A percentile compares a stretch with the other conserved stretches of the same genome.
Conservation (phyloP, 2,113 vertebrate species). For the Papio anubis region DNA sequence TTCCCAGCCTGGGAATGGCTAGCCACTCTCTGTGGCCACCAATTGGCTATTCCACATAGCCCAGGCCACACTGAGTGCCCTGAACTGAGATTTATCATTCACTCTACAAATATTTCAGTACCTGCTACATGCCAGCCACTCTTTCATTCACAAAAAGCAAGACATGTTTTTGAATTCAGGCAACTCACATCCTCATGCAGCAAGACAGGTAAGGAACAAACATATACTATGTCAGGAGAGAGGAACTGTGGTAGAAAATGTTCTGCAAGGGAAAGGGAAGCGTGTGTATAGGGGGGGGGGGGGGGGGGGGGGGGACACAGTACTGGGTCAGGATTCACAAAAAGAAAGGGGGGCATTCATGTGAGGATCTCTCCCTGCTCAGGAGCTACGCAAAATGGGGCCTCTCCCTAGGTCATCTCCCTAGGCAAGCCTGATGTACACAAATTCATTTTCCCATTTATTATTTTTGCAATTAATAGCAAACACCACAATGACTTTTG, state of each 20-base stretch:
- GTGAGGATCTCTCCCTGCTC: background rate
- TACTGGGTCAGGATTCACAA: background rate
- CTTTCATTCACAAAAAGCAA: background rate
- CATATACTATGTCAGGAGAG: background rate
- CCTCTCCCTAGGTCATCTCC: background rate
- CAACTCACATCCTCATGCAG: background rate
- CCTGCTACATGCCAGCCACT: background rate
- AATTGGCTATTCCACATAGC: background rate
- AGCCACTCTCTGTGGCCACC: background rate
- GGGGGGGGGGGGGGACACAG: rapidly evolving
- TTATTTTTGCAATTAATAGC: background rate
- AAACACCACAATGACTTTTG: too few relatives aligned
- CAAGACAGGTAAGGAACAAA: background rate
- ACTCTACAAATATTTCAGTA: background rate
- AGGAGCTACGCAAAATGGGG: background rate
- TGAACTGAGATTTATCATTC: background rate
- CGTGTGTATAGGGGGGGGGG: rapidly evolving
- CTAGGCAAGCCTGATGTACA: background rate
- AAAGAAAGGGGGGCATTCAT: background rate
- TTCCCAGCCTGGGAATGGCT: background rate
- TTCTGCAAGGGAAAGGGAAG: background rate
- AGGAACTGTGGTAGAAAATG: background rate
- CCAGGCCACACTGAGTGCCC: background rate
- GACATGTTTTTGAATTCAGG: background rate
- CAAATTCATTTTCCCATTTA: background rate